These are phyloP conservation scores for Colostygia pectinataria DNA, from an alignment of 2,888 invertebrate species.

Conservation along the genomic window DNA sequence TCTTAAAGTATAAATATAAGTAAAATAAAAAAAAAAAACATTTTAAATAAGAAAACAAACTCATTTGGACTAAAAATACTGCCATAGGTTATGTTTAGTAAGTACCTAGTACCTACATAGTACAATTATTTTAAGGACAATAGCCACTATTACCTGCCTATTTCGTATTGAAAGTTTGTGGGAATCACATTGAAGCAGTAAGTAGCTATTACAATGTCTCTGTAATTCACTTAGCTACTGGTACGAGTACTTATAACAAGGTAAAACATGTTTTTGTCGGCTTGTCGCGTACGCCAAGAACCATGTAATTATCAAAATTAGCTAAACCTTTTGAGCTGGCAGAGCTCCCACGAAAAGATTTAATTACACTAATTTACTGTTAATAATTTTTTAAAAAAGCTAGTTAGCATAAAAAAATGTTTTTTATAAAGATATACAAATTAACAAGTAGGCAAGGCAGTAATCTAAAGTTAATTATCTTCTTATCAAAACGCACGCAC, in stretches of 20 bases:
- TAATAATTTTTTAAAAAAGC: conserved; percentile 10
- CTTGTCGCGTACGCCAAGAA: conserved; percentile 2
- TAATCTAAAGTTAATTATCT: too few relatives aligned
- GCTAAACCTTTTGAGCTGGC: conserved; percentile 10
- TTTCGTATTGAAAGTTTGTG: conserved; percentile 13
- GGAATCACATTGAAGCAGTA: conserved; percentile 16
- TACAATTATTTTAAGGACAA: conserved; percentile 16
- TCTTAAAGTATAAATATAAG: too few relatives aligned
- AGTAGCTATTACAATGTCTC: conserved; percentile 13
- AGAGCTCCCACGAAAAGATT: conserved; percentile 11
- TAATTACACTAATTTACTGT: conserved; percentile 1
- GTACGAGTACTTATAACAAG: conserved; percentile 6
- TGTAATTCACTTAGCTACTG: conserved; percentile 8
- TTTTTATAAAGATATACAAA: too few relatives aligned
- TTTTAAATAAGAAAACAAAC: too few relatives aligned
- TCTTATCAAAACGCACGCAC: too few relatives aligned
- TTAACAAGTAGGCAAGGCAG: too few relatives aligned
- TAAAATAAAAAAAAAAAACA: too few relatives aligned
- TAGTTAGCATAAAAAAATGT: too few relatives aligned
- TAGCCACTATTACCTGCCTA: neutral
- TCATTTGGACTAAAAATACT: too few relatives aligned
- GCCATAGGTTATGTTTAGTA: too few relatives aligned
- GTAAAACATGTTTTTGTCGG: conserved; percentile 23
- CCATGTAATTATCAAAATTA: conserved; percentile 19
- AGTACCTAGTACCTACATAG: too few relatives aligned